A percentile compares a stretch with the other conserved stretches of the same genome.
Conservation (phyloP, 2,888 invertebrate genomes). For the Netelia melanura region DNA sequence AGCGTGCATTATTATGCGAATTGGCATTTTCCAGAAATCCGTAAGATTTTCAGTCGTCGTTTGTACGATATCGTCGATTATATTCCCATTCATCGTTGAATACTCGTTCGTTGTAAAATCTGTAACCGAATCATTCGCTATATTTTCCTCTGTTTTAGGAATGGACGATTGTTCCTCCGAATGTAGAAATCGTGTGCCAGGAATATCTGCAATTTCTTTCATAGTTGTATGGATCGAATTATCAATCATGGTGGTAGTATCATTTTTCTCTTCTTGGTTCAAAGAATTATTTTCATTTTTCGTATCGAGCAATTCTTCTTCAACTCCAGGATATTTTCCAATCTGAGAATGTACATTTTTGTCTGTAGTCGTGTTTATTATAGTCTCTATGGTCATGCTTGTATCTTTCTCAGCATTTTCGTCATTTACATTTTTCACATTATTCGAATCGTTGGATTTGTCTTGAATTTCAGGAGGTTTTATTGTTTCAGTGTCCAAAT, state of each 20-base stretch:
- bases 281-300: neutral
- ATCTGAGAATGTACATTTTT: neutral
- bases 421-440: no score
- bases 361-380: neutral
- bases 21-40: constrained; percentile 69
- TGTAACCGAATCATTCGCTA: neutral
- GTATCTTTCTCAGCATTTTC: neutral
- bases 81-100: neutral
- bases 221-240: neutral
- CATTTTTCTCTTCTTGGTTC: neutral
- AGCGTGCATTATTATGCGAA: constrained; percentile 80
- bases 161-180: neutral
- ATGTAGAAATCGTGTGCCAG: neutral
- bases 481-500: neutral
- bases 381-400: neutral
- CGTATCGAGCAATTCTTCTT: neutral
- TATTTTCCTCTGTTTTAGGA: neutral
- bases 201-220: neutral
- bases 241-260: neutral
- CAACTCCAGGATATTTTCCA: neutral
- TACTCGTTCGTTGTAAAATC: neutral
- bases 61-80: neutral
- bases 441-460: neutral
- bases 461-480: neutral
- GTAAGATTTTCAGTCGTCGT: constrained; percentile 11